Evolutionary conservation across 2,797 vertebrate species (phyloP), one percentile per base, ranked within the genome.

Genomic region (Gallirallus australis): DNA sequence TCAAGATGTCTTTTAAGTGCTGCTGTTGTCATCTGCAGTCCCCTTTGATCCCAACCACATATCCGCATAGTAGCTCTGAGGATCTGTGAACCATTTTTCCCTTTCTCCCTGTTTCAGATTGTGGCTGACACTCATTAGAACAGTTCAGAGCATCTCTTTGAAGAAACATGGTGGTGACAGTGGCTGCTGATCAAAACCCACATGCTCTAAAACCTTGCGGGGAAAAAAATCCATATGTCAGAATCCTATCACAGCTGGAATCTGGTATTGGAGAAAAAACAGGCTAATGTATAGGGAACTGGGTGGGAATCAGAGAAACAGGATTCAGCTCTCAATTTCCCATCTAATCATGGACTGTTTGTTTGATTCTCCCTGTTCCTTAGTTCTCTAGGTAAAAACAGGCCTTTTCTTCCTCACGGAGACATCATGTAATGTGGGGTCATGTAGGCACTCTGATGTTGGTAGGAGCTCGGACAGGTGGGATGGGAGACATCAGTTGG

Each of bases 31-130:
- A 94, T 94, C 59, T 37, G 71, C 90, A 94, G 60, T 25, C 21
- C 13, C 42, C 39, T 97, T 96, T 96, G 95, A 96, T 95, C 61
- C 87, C 59, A 64, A 71, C 91, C 91, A 68, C 83, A 93, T 56
- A 89, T 82, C 76, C 1, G 0, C 25, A 23, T 93, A 61, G 92
- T 89, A 93, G 93, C 90, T 90, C 84, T 68, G 82, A 89, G 81
- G 94, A 92, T 97, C 95, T 97, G 87, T 64, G 84, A 94, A 83
- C 39, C 66, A 90, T 94, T 93, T 91, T 64, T 82, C 82, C 86
- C 85, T 91, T 96, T 96, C 94, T 96, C 87, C 85, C 89, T 68
- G 21, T 93, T 96, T 93, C 27, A 73, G 48, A 47, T 94, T 93
- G 72, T 7, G 75, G 91, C 95, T 97, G 94, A 91, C 82, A 93